phyloP scores from a whole-genome alignment of 2,113 vertebrate species.

The Scopus umbretta region DNA sequence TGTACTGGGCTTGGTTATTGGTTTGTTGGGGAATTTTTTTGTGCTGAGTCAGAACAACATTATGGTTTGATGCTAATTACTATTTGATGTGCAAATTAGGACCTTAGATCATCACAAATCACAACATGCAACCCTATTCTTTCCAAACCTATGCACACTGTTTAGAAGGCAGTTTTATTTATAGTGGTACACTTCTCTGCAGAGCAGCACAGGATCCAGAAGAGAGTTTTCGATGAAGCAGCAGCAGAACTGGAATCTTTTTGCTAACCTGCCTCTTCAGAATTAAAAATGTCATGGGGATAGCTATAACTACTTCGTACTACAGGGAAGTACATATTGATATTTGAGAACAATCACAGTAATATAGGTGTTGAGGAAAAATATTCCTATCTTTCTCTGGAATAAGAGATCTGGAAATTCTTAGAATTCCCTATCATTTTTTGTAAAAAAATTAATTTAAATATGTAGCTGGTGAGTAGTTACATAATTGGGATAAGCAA shows the following conservation, averaged over 20 bases:
- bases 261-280: neutral
- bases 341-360: neutral
- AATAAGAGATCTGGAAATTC: neutral
- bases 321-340: neutral
- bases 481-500: neutral
- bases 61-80: neutral
- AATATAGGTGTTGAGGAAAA: neutral
- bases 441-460: neutral
- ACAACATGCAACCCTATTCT: neutral
- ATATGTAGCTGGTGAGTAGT: neutral
- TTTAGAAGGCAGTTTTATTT: neutral
- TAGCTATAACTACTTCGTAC: neutral
- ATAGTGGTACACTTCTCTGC: neutral
- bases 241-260: neutral
- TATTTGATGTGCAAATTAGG: neutral
- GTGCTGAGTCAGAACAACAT: neutral
- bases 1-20: neutral
- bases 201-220: neutral
- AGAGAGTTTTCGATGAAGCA: neutral
- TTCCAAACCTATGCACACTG: neutral
- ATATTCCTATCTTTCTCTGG: neutral
- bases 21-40: neutral
- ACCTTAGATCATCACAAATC: neutral
- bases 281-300: neutral
- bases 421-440: neutral